Base-by-base conservation (phyloP, 2,797 vertebrate species). In the Gymnoscopelus microlampas region DNA sequence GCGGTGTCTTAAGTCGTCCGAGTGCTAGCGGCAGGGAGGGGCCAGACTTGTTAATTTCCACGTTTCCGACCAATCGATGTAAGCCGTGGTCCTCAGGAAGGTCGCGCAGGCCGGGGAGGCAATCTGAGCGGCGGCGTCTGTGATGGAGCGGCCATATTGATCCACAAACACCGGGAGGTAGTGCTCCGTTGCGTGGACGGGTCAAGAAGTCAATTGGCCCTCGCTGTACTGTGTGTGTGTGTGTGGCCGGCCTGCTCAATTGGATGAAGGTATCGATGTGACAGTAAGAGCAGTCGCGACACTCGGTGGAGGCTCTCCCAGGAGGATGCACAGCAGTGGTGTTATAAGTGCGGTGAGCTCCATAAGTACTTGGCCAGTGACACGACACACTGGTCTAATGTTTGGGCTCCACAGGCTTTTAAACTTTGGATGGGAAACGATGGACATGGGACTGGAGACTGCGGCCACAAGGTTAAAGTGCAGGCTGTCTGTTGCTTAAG, bases 121-220 rank as follows among this genome's bases (percentile, higher is more conserved):
- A 81, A 85, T 86, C 82, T 80, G 77, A 85, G 80, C 66, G 14
- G 53, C 13, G 39, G 66, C 64, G 14, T 66, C 80, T 75, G 83
- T 70, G 78, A 75, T 77, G 44, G 83, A 77, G 82, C 47, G 55
- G 76, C 81, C 70, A 32, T 85, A 93, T 93, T 86, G 87, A 93
- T 93, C 77, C 68, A 51, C 62, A 70, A 88, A 89, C 81, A 81
- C 79, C 68, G 53, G 76, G 83, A 87, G 86, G 80, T 84, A 59
- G 68, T 71, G 77, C 78, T 86, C 87, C 82, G 85, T 81, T 83
- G 73, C 84, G 72, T 15, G 24, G 71, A 48, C 4, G 66, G 88
- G 85, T 86, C 87, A 90, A 44, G 68, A 32, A 87, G 87, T 89
- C 88, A 90, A 86, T 89, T 88, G 87, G 81, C 83, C 83, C 81